Conservation (phyloP, 2,113 vertebrate genomes). For the Rafetus swinhoei region DNA sequence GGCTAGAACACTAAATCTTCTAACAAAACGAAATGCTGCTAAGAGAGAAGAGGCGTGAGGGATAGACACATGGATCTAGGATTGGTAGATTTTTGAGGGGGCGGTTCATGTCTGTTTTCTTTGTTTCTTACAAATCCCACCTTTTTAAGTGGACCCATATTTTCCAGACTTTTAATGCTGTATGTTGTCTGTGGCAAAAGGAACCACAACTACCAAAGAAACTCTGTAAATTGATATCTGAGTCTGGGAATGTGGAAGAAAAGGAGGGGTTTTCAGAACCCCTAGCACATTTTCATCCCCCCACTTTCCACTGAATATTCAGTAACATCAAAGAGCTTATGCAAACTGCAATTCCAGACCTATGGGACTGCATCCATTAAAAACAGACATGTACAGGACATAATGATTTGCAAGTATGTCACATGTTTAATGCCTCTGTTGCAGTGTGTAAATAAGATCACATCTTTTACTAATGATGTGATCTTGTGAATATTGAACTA, state of each 20-base stretch:
- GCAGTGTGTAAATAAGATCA: background rate
- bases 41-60: constrained; percentile 51
- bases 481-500: background rate
- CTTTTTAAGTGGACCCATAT: background rate
- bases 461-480: background rate
- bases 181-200: constrained; percentile 13
- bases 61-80: constrained; percentile 33
- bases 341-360: constrained; percentile 62
- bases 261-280: background rate
- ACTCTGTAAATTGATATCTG: background rate
- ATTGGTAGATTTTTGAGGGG: constrained; percentile 23
- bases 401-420: background rate
- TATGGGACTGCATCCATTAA: background rate
- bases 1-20: constrained; percentile 74
- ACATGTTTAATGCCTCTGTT: background rate
- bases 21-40: constrained; percentile 72
- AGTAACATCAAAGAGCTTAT: constrained; percentile 50
- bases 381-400: background rate
- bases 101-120: constrained; percentile 30
- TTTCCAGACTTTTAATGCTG: background rate
- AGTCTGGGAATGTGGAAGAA: background rate
- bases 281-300: background rate
- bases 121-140: constrained; percentile 15
- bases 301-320: background rate
- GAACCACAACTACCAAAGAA: constrained; percentile 37